Conservation (phyloP, 1,140 invertebrate species). For the Drosophila mayri region DNA sequence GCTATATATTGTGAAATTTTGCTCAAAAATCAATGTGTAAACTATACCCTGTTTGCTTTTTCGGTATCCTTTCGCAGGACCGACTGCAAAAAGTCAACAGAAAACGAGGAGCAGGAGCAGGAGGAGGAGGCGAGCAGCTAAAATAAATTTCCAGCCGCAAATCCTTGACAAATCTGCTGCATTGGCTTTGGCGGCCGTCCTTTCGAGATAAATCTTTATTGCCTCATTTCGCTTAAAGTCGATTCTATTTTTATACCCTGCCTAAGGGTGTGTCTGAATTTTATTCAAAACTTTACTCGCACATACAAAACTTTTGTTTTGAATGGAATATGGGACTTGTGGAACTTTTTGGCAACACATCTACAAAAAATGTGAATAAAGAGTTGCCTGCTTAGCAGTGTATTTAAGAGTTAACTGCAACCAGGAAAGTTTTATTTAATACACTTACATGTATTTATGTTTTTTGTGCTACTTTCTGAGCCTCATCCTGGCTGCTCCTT, state of each 20-base stretch:
- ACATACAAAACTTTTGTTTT: background rate
- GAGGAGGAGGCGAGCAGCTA: slow-evolving; percentile 40
- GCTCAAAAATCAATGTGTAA: slow-evolving; percentile 55
- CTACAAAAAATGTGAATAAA: slow-evolving; percentile 4
- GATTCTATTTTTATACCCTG: slow-evolving; percentile 62
- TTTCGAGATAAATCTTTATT: slow-evolving; percentile 76
- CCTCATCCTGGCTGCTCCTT: slow-evolving; percentile 20
- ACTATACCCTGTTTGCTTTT: slow-evolving; percentile 40
- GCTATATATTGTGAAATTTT: slow-evolving; percentile 32
- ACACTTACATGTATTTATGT: slow-evolving; percentile 32
- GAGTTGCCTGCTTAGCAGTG: slow-evolving; percentile 2
- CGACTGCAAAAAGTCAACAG: slow-evolving; percentile 24
- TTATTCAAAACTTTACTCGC: background rate
- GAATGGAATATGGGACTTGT: background rate
- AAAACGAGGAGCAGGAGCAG: slow-evolving; percentile 19
- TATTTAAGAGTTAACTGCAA: background rate
- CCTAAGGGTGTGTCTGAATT: slow-evolving; percentile 12
- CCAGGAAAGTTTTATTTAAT: slow-evolving; percentile 1
- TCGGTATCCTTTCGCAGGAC: slow-evolving; percentile 22
- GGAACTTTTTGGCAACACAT: slow-evolving; percentile 4
- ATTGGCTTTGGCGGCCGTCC: slow-evolving; percentile 64
- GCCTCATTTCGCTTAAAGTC: slow-evolving; percentile 78
- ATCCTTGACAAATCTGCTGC: slow-evolving; percentile 81
- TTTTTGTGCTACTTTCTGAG: slow-evolving; percentile 3
- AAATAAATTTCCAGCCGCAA: slow-evolving; percentile 77